Conservation (phyloP, 1,140 invertebrate genomes). For the Metopolophium dirhodum region DNA sequence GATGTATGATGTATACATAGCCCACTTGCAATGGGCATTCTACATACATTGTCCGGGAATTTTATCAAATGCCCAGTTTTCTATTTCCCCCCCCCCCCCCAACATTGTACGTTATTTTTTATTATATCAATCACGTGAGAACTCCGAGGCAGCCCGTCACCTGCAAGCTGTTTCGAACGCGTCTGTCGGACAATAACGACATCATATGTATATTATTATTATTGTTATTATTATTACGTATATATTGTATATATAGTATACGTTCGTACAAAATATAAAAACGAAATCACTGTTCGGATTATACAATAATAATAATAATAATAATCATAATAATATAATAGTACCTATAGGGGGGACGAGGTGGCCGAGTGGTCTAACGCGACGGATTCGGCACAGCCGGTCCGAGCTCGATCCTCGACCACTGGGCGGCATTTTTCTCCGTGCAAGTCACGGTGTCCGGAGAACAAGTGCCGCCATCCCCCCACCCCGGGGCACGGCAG, state of each 20-base stretch:
- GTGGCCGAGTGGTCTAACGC: no score
- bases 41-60: neutral
- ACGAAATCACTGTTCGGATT: neutral
- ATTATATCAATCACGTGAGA: neutral
- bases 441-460: no score
- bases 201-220: neutral
- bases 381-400: no score
- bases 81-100: neutral
- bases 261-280: neutral
- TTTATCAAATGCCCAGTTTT: neutral
- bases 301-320: neutral
- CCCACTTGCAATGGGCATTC: neutral
- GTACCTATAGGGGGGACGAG: neutral
- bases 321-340: no score
- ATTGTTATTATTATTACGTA: neutral
- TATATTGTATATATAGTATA: neutral
- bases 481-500: no score
- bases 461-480: no score
- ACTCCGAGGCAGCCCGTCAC: neutral
- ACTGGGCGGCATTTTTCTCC: no score
- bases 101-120: neutral
- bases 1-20: neutral
- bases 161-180: neutral
- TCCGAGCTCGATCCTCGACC: no score
- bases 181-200: neutral